Conservation (phyloP, 1,140 invertebrate species). For the Drosophila bocqueti region DNA sequence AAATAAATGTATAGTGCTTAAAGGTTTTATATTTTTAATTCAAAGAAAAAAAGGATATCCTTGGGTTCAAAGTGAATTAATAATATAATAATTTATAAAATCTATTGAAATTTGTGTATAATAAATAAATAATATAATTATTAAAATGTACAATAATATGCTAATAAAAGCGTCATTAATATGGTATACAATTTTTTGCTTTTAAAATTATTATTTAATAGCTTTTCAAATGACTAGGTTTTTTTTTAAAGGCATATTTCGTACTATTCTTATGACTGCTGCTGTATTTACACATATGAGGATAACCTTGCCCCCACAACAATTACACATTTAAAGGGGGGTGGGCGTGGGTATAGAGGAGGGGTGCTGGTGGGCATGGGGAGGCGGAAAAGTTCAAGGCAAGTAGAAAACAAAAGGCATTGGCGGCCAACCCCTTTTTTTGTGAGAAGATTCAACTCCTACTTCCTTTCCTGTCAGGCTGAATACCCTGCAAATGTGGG, state of each 20-base stretch:
- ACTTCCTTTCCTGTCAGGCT: slow-evolving; percentile 16
- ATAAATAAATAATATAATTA: not conserved
- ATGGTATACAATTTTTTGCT: not conserved
- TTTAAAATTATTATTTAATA: not conserved
- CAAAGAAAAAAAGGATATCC: too few relatives aligned
- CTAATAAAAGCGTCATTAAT: not conserved
- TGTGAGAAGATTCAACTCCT: slow-evolving; percentile 8
- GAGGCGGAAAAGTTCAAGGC: slow-evolving; percentile 51
- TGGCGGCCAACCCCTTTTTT: slow-evolving; percentile 29
- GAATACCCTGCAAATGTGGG: not conserved
- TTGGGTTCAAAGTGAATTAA: too few relatives aligned
- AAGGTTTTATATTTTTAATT: not conserved
- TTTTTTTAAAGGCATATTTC: too few relatives aligned
- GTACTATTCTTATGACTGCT: not conserved
- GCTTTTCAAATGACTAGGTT: too few relatives aligned
- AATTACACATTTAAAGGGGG: slow-evolving; percentile 24
- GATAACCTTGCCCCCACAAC: slow-evolving; percentile 33
- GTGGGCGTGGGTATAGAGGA: not conserved
- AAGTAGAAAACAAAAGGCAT: slow-evolving; percentile 71
- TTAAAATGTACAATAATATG: not conserved
- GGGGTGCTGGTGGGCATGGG: not conserved
- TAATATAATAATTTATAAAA: too few relatives aligned
- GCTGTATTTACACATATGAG: slow-evolving; percentile 14
- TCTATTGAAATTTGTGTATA: not conserved
- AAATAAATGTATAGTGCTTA: too few relatives aligned